Percentiles rank a stretch among this genome's conserved stretches.
phyloP scores from a whole-genome alignment of 2,888 invertebrate species.

The Parelbella ahira region DNA sequence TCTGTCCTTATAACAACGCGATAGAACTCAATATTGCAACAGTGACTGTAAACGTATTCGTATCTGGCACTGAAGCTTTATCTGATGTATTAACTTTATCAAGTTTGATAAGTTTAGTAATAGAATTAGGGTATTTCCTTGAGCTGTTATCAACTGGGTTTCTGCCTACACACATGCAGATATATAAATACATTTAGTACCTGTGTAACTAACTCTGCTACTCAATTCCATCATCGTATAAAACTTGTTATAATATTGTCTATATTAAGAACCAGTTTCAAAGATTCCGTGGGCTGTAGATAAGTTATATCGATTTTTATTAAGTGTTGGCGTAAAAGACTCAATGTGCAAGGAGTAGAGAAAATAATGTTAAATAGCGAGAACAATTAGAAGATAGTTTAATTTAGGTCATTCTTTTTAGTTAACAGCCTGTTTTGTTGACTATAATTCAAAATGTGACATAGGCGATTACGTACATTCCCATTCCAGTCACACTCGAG shows the following conservation, averaged over 20 bases:
- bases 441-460: conserved; percentile 16
- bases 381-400: too few relatives aligned
- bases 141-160: conserved; percentile 8
- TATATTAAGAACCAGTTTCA: too few relatives aligned
- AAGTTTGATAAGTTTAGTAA: conserved; percentile 10
- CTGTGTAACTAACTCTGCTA: too few relatives aligned
- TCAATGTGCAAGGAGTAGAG: too few relatives aligned
- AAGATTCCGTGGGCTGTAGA: too few relatives aligned
- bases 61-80: conserved; percentile 6
- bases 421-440: too few relatives aligned
- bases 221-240: too few relatives aligned
- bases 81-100: conserved; percentile 13
- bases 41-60: neutral
- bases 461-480: conserved; percentile 15
- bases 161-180: too few relatives aligned
- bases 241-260: neutral
- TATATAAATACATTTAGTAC: too few relatives aligned
- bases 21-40: conserved; percentile 8
- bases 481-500: conserved; percentile 23
- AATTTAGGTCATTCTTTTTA: too few relatives aligned
- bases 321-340: neutral
- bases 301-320: conserved; percentile 2
- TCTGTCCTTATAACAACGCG: conserved; percentile 12
- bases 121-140: conserved; percentile 15
- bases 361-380: too few relatives aligned